Base-by-base conservation (phyloP, 2,797 vertebrate species). In the Rhinoraja longicauda region DNA sequence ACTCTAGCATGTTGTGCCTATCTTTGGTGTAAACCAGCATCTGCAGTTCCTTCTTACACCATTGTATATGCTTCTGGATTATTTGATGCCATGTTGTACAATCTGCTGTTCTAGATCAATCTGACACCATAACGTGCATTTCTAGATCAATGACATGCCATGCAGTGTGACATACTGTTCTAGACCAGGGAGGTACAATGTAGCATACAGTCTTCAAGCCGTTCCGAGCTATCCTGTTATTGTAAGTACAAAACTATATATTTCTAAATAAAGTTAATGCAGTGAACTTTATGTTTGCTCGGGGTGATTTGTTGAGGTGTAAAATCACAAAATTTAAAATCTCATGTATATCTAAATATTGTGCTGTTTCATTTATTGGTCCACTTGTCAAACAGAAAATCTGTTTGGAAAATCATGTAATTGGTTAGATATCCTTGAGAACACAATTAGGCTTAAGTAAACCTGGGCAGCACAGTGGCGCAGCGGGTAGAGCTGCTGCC, bases 131-230 rank as follows among this genome's bases (percentile, higher is more conserved):
- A 90, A 67, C 64, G 70, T 84, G 57, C 86, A 90, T 64, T 64
- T 90, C 81, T 84, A 84, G 81, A 84, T 84, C 81, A 84, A 13
- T 84, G 81, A 84, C 81, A 84, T 84, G 81, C 81, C 59, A 64
- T 64, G 59, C 84, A 88, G 84, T 88, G 57, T 88, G 59, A 88
- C 84, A 88, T 64, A 67, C 84, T 88, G 84, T 88, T 88, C 84
- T 88, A 67, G 84, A 88, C 62, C 62, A 88, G 84, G 64, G 84
- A 88, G 62, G 62, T 88, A 67, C 62, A 88, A 88, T 88, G 62
- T 88, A 67, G 84, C 84, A 88, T 88, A 26, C 84, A 88, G 62
- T 88, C 84, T 88, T 88, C 84, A 88, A 88, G 84, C 59, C 64
- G 84, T 88, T 67, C n/a, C 84, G 21, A 88, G 84, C 62, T 88